Base-by-base conservation (phyloP, 2,797 vertebrate species). In the Etheostoma perlongum region DNA sequence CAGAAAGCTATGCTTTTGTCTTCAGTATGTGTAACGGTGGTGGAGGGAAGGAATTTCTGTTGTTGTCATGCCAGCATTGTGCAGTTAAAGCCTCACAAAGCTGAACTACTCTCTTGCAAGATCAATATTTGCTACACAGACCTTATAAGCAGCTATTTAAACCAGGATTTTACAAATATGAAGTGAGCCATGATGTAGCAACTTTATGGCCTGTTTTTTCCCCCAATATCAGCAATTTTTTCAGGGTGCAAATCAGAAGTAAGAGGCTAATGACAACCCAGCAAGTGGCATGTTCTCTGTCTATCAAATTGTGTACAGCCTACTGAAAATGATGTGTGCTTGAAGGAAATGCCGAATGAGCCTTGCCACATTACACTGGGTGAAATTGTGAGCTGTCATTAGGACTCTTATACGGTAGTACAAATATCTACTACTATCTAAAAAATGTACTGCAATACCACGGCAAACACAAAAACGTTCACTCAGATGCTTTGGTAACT, bases 1-100 rank as follows among this genome's bases (percentile, higher is more conserved):
- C 52, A 52, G 54, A 36, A 70, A 60, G 62, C 77, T 51, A 40
- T 66, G 70, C 55, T 68, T 83, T 83, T 85, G 73, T 86, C 55
- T 62, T 68, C n/a, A 23, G 46, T 66, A 6, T 78, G 53, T 64
- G 54, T 72, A 60, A 78, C 54, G 25, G 48, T 53, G 69, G 51
- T 63, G 23, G 40, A 72, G 27, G 11, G 57, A 63, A 74, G 46
- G 49, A 36, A 77, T 67, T 73, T 78, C 19, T 76, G 57, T 78
- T 74, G 58, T 70, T 84, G 18, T 12, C 19, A 40, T 63, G 54
- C 57, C 79, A 83, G 66, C 49, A 68, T 72, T 79, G 33, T 71
- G 71, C 63, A 71, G 52, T 74, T 76, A 76, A 60, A 75, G 61
- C 68, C 63, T 62, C 19, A 59, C 40, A 72, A 46, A 74, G 67